Conservation (phyloP, 2,888 invertebrate genomes). For the Polia nebulosa region DNA sequence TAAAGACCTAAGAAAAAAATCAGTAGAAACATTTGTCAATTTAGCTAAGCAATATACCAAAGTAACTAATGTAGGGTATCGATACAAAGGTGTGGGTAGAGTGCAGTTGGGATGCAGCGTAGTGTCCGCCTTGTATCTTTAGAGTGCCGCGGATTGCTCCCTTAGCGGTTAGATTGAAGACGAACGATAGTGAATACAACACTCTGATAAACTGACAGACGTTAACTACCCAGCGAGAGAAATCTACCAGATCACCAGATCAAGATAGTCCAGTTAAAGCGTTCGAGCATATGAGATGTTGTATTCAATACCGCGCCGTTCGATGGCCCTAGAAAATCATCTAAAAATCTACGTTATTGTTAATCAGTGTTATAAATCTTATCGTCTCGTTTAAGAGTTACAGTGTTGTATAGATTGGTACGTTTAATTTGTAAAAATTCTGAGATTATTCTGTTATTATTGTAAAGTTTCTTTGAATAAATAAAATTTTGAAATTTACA, state of each 20-base stretch:
- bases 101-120: conserved; percentile 82
- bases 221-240: conserved; percentile 5
- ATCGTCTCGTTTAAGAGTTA: conserved; percentile 90
- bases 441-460: conserved; percentile 89
- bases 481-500: conserved; percentile 90
- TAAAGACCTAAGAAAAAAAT: conserved; percentile 8
- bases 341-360: conserved; percentile 88
- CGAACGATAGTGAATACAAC: conserved; percentile 81
- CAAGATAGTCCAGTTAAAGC: neutral
- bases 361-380: conserved; percentile 90
- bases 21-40: conserved; percentile 42
- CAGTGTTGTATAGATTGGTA: conserved; percentile 90
- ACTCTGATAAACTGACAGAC: conserved; percentile 50
- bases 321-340: conserved; percentile 87
- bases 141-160: conserved; percentile 86
- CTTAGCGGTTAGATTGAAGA: conserved; percentile 87
- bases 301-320: conserved; percentile 82
- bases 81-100: conserved; percentile 63
- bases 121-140: conserved; percentile 88
- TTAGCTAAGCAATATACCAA: conserved; percentile 47
- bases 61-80: conserved; percentile 35
- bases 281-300: conserved; percentile 65
- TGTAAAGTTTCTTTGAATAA: conserved; percentile 90
- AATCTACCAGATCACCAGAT: conserved; percentile 2
- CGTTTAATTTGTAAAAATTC: conserved; percentile 88